Percentiles rank a stretch among this genome's conserved stretches.
phyloP scores from a whole-genome alignment of 2,113 vertebrate species.

The Eleginops maclovinus region DNA sequence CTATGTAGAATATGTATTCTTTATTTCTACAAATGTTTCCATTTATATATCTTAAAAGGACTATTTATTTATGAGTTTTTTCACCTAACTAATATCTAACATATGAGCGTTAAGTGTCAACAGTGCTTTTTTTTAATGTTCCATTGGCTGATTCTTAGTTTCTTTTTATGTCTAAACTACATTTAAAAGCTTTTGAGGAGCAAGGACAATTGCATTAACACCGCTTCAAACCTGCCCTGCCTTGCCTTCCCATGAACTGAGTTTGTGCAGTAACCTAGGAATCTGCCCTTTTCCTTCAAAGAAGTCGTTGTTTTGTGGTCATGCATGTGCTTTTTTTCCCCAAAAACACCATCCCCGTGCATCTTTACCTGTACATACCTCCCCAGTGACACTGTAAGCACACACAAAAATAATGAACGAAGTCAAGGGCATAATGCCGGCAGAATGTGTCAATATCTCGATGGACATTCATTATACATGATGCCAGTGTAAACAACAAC shows the following conservation, averaged over 20 bases:
- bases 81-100: too few species aligned
- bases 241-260: neutral
- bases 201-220: slow-evolving; percentile 40
- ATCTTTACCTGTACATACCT: neutral
- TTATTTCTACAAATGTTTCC: too few species aligned
- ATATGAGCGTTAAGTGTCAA: neutral
- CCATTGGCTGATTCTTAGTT: neutral
- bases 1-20: too few species aligned
- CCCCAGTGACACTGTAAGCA: neutral
- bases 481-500: slow-evolving; percentile 10
- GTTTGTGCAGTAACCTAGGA: slow-evolving; percentile 33
- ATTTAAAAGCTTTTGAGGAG: slow-evolving; percentile 12
- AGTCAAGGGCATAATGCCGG: slow-evolving; percentile 22
- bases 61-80: too few species aligned
- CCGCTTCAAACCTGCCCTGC: slow-evolving; percentile 12
- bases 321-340: neutral
- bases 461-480: slow-evolving; percentile 49
- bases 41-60: too few species aligned
- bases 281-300: slow-evolving; percentile 16
- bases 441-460: slow-evolving; percentile 29
- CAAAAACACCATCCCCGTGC: neutral
- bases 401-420: slow-evolving; percentile 31
- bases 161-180: slow-evolving; percentile 9
- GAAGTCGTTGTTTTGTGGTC: slow-evolving; percentile 2
- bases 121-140: neutral